Evolutionary conservation across 2,888 invertebrate genomes (phyloP), one percentile per base, ranked within the genome.

Genomic region (Meta bourneti): DNA sequence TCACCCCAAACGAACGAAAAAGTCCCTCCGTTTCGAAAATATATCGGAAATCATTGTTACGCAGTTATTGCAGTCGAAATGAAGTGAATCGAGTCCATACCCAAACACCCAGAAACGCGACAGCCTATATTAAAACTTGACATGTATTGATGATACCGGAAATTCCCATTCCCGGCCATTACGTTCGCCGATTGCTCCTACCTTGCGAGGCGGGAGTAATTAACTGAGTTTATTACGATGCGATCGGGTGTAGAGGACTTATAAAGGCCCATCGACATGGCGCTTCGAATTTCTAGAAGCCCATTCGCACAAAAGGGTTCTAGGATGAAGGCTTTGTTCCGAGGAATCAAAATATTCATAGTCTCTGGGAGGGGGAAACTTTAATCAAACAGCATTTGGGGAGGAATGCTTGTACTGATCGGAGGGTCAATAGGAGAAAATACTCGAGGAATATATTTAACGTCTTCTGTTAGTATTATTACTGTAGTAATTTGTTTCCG

Each of bases 61-160:
- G 52, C 77, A 77, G 77, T 77, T 77, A 77, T 77, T 77, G 77
- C 77, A 19, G 77, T 51, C 77, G 77, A 51, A 77, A 77, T 77
- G 77, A 77, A 77, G 77, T 52, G 34, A 72, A 11, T 72, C 72
- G 34, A 75, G 75, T 75, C 75, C 81, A 70, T 70, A 70, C 52
- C 82, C 82, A 82, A 82, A 71, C 82, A 72, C 7, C 71, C 51
- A 49, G 49, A 72, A 52, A 82, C 72, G 71, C 20, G 72, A 72
- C 34, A 51, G 74, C 77, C 9, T 81, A 75, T 82, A 89, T 89
- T 89, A 89, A 89, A 89, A 89, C 74, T 70, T 81, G 81, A 75
- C 88, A 88, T 89, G 70, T 82, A 86, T 81, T 69, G 88, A 88
- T 78, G 86, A 49, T 77, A 16, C 82, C 48, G 19, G 81, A 81